A percentile compares a stretch with the other conserved stretches of the same genome.
These are phyloP conservation scores for Microctenopoma lineatum DNA, from an alignment of 2,797 vertebrate genomes.

Conservation along the genomic window DNA sequence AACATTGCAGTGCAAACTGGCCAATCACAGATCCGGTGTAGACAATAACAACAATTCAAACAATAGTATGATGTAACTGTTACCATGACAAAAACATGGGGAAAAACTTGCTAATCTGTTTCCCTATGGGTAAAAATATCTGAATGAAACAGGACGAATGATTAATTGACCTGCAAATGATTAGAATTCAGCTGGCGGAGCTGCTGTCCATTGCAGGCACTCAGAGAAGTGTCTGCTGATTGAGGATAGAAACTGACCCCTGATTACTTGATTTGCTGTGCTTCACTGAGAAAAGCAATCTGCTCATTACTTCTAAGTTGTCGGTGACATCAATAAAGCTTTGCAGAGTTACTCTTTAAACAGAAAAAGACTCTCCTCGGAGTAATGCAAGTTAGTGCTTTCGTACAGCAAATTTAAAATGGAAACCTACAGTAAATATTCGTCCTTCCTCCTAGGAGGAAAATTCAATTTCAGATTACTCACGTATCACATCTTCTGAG, in stretches of 20 bases:
- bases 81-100: too few species aligned
- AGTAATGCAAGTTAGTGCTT: slow-evolving; percentile 27
- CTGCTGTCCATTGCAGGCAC: slow-evolving; percentile 37
- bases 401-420: slow-evolving; percentile 35
- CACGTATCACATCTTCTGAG: slow-evolving; percentile 28
- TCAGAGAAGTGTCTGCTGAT: slow-evolving; percentile 49
- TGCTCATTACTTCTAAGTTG: slow-evolving; percentile 60
- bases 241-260: slow-evolving; percentile 48
- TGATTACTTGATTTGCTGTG: slow-evolving; percentile 59
- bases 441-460: not conserved
- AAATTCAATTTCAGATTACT: slow-evolving; percentile 37
- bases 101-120: too few species aligned
- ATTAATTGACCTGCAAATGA: slow-evolving; percentile 51
- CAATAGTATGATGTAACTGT: too few species aligned
- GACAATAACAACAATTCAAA: too few species aligned
- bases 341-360: slow-evolving; percentile 32
- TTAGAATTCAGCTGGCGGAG: slow-evolving; percentile 43
- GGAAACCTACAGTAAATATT: slow-evolving; percentile 42
- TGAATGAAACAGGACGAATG: slow-evolving; percentile 16
- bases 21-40: too few species aligned
- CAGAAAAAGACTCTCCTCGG: slow-evolving; percentile 7
- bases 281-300: slow-evolving; percentile 44
- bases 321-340: slow-evolving; percentile 47
- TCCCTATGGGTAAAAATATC: not conserved
- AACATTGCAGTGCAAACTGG: too few species aligned